Base-by-base conservation (phyloP, 2,797 vertebrate genomes). In the Sebastes nivosus region DNA sequence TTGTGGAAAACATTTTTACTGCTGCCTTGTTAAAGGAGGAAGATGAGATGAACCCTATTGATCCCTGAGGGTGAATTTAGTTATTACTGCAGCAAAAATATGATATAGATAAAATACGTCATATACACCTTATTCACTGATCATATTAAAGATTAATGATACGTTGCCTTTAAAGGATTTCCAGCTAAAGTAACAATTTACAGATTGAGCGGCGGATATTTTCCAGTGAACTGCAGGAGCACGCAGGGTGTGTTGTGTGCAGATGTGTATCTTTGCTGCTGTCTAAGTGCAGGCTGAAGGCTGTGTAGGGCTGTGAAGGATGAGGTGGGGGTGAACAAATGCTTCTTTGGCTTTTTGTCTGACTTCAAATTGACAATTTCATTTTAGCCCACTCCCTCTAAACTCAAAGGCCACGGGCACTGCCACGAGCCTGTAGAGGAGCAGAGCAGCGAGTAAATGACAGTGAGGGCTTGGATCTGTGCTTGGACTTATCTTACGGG, bases 301-400 rank as follows among this genome's bases (percentile, higher is more conserved):
- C n/a, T 50, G 54, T 63, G 57, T 7, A 11, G 36, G 38, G 8
- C 14, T 22, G 46, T 82, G 66, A 83, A 29, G 52, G 72, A 70
- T 73, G 72, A 78, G 54, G 52, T 58, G 36, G 38, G 46, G 55
- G 59, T 75, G 65, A 84, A 67, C 58, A 72, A 70, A 75, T 13
- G 29, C 32, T 63, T 68, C 78, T 67, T 66, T 64, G 71, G 77
- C 67, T 52, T 83, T 81, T 65, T 32, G 20, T 79, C 55, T 66
- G 58, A 83, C 76, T 87, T 80, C 61, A 88, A 81, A 89, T 77
- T 80, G 84, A 88, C 79, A 77, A 77, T 90, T 90, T 84, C 18
- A 81, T 91, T 88, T 84, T 32, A 76, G 32, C 59, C 25, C 69
- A 50, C 46, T 77, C 13, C 34, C 38, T 76, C 13, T 55, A 20